phyloP scores from a whole-genome alignment of 2,113 vertebrate species.

The Eolophus roseicapilla region DNA sequence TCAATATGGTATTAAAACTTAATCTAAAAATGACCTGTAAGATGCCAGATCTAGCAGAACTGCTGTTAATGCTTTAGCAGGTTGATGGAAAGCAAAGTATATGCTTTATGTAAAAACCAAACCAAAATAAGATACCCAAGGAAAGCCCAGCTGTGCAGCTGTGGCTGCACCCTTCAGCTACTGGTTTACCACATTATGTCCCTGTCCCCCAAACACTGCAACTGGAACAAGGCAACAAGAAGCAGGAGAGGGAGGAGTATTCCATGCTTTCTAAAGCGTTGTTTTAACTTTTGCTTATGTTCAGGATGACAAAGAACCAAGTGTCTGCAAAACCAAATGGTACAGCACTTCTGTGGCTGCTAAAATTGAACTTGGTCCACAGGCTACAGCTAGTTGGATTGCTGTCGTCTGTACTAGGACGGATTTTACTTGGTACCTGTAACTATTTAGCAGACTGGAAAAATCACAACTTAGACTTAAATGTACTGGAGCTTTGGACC shows the following conservation, averaged over 20 bases:
- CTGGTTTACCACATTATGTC: not conserved
- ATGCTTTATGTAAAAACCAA: not conserved
- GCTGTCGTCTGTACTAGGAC: constrained; percentile 72
- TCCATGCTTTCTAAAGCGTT: not conserved
- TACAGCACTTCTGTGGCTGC: not conserved
- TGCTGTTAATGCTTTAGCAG: not conserved
- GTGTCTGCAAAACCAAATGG: not conserved
- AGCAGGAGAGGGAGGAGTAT: not conserved
- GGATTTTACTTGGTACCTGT: constrained; percentile 73
- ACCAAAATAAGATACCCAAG: not conserved
- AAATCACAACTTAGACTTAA: constrained; percentile 82
- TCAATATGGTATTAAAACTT: not conserved
- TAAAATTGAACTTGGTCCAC: constrained; percentile 11
- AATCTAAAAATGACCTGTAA: not conserved
- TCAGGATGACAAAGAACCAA: not conserved
- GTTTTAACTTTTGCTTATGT: not conserved
- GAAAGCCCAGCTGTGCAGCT: not conserved
- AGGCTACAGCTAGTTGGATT: constrained; percentile 58
- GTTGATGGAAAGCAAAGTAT: not conserved
- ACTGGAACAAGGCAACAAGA: not conserved
- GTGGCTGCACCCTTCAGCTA: constrained; percentile 22
- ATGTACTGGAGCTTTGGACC: constrained; percentile 84
- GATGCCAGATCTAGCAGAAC: not conserved
- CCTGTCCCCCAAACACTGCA: not conserved
- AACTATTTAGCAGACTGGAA: constrained; percentile 81